Evolutionary conservation across 1,140 invertebrate genomes (phyloP).

Genomic region (Pissodes strobi): DNA sequence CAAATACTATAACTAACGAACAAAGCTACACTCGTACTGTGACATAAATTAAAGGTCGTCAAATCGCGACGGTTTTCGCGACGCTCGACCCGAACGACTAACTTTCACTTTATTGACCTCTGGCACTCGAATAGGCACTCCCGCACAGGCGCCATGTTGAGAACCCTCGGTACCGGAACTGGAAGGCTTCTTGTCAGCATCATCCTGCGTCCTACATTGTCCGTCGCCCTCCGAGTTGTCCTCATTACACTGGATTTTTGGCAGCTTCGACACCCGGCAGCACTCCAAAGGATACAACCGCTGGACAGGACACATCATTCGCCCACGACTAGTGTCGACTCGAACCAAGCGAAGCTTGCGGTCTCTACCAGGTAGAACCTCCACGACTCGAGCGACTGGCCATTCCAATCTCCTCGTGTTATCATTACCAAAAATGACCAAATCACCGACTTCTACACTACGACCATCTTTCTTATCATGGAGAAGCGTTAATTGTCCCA

Average conservation of each 20-base stretch:
- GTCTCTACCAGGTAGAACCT: slow-evolving; percentile 19
- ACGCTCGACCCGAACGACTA: background rate
- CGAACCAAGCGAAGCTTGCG: slow-evolving; percentile 11
- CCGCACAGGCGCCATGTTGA: background rate
- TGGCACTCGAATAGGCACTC: background rate
- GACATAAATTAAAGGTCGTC: background rate
- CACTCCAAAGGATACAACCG: slow-evolving; percentile 25
- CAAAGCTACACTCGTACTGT: background rate
- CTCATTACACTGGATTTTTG: background rate
- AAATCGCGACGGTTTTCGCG: background rate
- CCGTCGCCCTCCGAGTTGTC: background rate
- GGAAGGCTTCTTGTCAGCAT: background rate
- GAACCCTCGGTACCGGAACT: background rate
- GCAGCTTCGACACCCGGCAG: slow-evolving; percentile 1
- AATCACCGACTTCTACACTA: background rate
- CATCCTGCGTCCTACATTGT: background rate
- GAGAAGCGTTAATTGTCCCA: slow-evolving; percentile 20
- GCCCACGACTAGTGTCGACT: background rate
- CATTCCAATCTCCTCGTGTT: too few relatives aligned
- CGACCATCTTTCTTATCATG: background rate
- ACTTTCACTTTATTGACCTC: background rate
- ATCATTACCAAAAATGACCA: slow-evolving; percentile 27
- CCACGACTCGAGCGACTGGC: background rate
- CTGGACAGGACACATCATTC: slow-evolving; percentile 14
- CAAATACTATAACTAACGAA: background rate